Conservation (phyloP, 2,113 vertebrate genomes). For the Percopsis transmontana region DNA sequence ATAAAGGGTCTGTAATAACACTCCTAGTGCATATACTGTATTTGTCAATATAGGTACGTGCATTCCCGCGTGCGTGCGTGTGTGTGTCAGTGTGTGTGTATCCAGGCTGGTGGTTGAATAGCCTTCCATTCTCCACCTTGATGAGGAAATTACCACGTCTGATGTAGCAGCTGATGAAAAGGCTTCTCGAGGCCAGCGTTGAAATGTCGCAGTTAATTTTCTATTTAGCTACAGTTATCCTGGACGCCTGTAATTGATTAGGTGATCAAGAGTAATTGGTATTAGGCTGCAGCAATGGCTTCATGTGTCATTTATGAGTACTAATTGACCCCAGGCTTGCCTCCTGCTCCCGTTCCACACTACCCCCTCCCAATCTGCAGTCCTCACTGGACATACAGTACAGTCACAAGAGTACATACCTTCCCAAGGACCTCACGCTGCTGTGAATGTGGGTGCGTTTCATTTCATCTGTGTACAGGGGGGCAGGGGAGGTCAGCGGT, state of each 20-base stretch:
- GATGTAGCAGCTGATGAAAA: constrained; percentile 67
- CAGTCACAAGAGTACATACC: background rate
- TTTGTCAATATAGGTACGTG: background rate
- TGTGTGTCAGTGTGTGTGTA: constrained; percentile 26
- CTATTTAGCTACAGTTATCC: constrained; percentile 74
- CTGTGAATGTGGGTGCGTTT: too few relatives aligned
- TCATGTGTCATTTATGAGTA: constrained; percentile 79
- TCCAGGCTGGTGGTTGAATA: constrained; percentile 35
- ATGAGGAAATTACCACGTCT: constrained; percentile 74
- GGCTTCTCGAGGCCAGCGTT: constrained; percentile 53
- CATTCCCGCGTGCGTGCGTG: background rate
- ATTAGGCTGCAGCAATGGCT: constrained; percentile 71
- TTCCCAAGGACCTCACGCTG: too few relatives aligned
- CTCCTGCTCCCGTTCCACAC: constrained; percentile 44
- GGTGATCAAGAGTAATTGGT: constrained; percentile 79
- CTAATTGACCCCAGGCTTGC: constrained; percentile 70
- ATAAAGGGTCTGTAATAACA: constrained; percentile 69
- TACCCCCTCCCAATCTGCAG: background rate
- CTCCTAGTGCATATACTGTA: background rate
- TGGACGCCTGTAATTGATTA: constrained; percentile 79
- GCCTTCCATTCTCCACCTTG: constrained; percentile 68
- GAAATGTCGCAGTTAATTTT: constrained; percentile 72
- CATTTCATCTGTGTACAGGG: too few relatives aligned
- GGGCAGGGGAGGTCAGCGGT: too few relatives aligned
- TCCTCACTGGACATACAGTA: background rate